Evolutionary conservation across 2,888 invertebrate species (phyloP), one percentile per base, ranked within the genome.

Genomic region (Andrena bucephala): DNA sequence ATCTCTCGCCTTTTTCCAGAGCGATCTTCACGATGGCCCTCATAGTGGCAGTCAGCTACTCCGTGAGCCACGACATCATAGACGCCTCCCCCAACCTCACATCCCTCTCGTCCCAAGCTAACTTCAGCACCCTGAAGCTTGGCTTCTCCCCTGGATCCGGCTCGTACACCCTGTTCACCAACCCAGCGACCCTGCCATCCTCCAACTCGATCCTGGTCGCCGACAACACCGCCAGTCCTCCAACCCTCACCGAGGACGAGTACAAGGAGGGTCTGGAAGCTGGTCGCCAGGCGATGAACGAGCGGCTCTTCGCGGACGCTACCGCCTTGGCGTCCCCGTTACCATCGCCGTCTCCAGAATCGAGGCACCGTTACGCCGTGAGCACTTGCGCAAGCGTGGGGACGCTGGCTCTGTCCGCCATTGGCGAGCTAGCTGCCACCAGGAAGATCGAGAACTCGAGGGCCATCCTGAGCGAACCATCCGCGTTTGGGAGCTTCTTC

Each of bases 401-500:
- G 24, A 95, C 95, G 2, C 85, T 97, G 59, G 96, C 97, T 0
- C 94, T 96, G 10, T 94, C 95, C 0, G 98, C 97, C 0, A 96
- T 96, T 89, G 95, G 96, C 0, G 96, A 96, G 84, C 96, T 97
- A 86, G 95, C 96, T 63, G 97, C 97, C 0, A 96, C 97, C 0
- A 95, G 94, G 88, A 94, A 93, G 10, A 93, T 97, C 13, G 94
- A 95, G 75, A 93, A 83, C 1, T 94, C 94, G 1, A 84, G 95
- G 1, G 62, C 92, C 0, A 94, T 94, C 1, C 54, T 80, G 16
- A 90, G 89, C 1, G 80, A 84, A 29, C 76, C 91, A 2, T 91
- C 92, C 0, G 89, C 92, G 0, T 76, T 93, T 16, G 92, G 93
- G 0, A 88, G 87, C 62, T 90, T 85, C 68, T 90, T 94, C 42